These are phyloP conservation scores for Spicauda simplicius DNA, from an alignment of 2,888 invertebrate genomes.

Conservation along the genomic window DNA sequence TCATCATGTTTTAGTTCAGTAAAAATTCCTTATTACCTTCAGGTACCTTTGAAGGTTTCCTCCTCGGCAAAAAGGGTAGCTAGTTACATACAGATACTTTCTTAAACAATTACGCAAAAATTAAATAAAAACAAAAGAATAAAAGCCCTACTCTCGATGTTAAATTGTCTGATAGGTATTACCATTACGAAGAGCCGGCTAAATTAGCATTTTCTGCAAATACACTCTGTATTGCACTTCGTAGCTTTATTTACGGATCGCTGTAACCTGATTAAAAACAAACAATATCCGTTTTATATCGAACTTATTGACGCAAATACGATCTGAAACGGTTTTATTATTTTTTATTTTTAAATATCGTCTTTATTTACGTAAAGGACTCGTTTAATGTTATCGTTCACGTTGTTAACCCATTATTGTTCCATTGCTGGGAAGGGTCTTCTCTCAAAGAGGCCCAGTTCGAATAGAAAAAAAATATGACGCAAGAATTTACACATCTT, in stretches of 20 bases:
- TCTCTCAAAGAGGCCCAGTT: too few relatives aligned
- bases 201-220: constrained; percentile 36
- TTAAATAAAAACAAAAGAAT: too few relatives aligned
- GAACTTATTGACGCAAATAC: constrained; percentile 37
- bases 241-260: constrained; percentile 34
- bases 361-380: constrained; percentile 24
- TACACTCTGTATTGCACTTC: constrained; percentile 30
- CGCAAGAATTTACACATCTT: too few relatives aligned
- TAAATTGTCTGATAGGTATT: constrained; percentile 10
- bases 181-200: constrained; percentile 17
- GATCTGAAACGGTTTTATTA: constrained; percentile 35
- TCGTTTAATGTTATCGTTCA: not conserved
- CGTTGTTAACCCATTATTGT: too few relatives aligned
- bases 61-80: too few relatives aligned
- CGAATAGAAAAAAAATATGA: too few relatives aligned
- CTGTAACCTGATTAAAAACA: constrained; percentile 35
- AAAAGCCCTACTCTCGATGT: not conserved
- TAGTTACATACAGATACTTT: too few relatives aligned
- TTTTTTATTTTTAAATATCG: constrained; percentile 29
- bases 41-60: too few relatives aligned
- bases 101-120: too few relatives aligned
- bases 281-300: constrained; percentile 36
- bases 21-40: too few relatives aligned
- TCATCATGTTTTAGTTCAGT: too few relatives aligned
- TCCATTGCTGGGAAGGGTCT: too few relatives aligned